A percentile compares a stretch with the other conserved stretches of the same genome.
phyloP scores from a whole-genome alignment of 2,888 invertebrate genomes.

The Lamellibrachia columna region DNA sequence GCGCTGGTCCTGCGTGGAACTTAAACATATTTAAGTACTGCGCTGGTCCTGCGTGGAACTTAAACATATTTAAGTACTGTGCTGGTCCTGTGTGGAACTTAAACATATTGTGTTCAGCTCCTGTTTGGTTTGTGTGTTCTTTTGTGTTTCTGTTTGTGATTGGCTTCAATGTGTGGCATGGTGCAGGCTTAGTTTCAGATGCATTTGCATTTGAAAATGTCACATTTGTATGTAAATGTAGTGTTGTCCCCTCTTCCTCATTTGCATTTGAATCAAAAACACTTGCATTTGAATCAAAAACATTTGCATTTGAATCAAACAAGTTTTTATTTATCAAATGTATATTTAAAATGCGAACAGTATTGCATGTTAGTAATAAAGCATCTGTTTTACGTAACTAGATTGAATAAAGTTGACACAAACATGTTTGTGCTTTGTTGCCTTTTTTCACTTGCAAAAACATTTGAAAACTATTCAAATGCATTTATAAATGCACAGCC shows the following conservation, averaged over 20 bases:
- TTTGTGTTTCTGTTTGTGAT: neutral
- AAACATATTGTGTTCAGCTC: neutral
- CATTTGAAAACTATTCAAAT: neutral
- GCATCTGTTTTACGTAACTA: neutral
- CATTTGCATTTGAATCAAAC: neutral
- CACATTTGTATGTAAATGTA: neutral
- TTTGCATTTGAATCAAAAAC: neutral
- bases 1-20: too few species aligned
- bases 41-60: too few species aligned
- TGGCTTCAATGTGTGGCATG: neutral
- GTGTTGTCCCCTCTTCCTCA: neutral
- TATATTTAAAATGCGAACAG: neutral
- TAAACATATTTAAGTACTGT: neutral
- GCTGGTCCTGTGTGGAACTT: neutral
- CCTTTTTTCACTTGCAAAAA: neutral
- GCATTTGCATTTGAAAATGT: constrained; percentile 18
- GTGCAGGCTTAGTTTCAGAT: neutral
- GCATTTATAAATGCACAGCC: neutral
- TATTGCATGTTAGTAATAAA: neutral
- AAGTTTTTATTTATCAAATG: neutral
- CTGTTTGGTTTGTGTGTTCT: neutral
- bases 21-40: too few species aligned
- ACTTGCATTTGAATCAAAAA: neutral
- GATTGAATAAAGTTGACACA: neutral
- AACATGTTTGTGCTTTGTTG: neutral